Evolutionary conservation across 64 coral and sea anemone genomes (phyloP), one percentile per base, ranked within the genome.

Genomic region (Montipora cactus): DNA sequence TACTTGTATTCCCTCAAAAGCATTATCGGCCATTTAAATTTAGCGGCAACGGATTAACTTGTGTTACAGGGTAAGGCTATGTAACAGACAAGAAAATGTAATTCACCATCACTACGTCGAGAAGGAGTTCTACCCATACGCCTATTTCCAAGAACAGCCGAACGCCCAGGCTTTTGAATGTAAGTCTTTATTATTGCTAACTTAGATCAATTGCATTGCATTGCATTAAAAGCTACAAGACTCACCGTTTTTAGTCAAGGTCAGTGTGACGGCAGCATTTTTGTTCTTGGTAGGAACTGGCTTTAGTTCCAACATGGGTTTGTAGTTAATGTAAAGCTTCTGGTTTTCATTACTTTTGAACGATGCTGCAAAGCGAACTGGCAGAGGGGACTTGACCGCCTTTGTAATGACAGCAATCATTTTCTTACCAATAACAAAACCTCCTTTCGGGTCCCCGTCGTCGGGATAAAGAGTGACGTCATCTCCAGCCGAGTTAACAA

Each of bases 271-370:
- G 2, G 93, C 77, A 4, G 94, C 37, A 23, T 73, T 48, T 45
- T 51, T 76, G 12, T 79, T 55, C 6, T 89, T 79, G n/a, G 47
- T 84, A 20, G 77, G 57, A 52, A 90, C 78, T 1, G 96, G 96
- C 14, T 84, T 97, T 9, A 97, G 71, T 5, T 87, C 73, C 11
- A 94, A 4, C 45, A 13, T 77, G 2, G 76, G 21, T 62, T 92
- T 81, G 7, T 88, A 97, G 81, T 97, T 97, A 8, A 97, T 91
- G 75, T 64, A 95, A 62, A 97, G 15, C 61, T 19, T 77, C 69
- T 89, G 95, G 9, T 50, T 95, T 1, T 28, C 51, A 46, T 67
- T 44, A 49, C 11, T 74, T 62, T 90, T 90, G 16, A 83, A 75
- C 8, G 81, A 13, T 0, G 81, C 93, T 22, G 73, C 10, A 19